Base-by-base conservation (phyloP, 2,888 invertebrate genomes). In the Vesta saturnalis region DNA sequence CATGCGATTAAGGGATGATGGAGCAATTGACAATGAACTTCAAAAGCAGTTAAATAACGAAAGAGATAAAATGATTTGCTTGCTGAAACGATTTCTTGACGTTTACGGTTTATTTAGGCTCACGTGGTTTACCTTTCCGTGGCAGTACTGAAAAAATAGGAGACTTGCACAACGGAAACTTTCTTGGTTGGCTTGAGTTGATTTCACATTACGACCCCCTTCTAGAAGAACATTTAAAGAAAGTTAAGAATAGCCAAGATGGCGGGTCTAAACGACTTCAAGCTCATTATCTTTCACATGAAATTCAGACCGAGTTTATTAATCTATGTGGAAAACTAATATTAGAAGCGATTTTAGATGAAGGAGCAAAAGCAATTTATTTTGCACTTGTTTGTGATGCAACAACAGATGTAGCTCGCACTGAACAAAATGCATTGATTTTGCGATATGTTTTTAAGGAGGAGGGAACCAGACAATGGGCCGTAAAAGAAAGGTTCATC, bases 171-270 rank as follows among this genome's bases (percentile, higher is more conserved):
- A 47, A 47, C 46, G 21, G 60, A 46, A 47, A 43, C 16, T 60
- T 47, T 60, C 46, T 60, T 4, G 46, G 55, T 22, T 69, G 64
- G 49, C 21, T 59, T 6, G 22, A 57, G 30, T 56, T 68, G 52
- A 14, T 68, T 21, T 56, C 57, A 30, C 22, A 59, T n/a, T 64
- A 57, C 58, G 68, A 64, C 39, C 22, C 52, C 1, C 18, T 59
- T 39, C 49, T 68, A 23, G 54, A 46, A 57, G 19, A 68, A 43
- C 59, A 58, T 47, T 52, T 68, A 52, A 47, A 22, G 8, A 30
- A 64, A 14, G 46, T 60, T n/a, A 54, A 30, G 46, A 65, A 65
- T 55, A 46, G 57, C 22, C 30, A 66, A 22, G 46, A 30, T 30
- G 4, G 10, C 30, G 30, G 10, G 10, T 4, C 10, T 30, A 30